Percentiles rank a stretch among this genome's conserved stretches.
Conservation (phyloP, 2,797 vertebrate genomes). For the Rhinogobio ventralis region DNA sequence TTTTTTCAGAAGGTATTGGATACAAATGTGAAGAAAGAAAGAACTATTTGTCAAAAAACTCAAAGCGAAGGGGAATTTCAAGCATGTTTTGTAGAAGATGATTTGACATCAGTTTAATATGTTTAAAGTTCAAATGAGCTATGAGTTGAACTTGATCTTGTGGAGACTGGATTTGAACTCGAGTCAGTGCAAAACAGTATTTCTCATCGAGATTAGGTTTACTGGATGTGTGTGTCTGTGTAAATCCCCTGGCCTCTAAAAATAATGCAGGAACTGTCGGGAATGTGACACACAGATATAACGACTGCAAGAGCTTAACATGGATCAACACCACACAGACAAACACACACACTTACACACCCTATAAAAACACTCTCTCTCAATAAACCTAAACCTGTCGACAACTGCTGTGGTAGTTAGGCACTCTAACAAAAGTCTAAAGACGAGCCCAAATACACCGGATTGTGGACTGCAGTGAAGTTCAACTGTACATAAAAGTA, state of each 20-base stretch:
- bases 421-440: constrained; percentile 25
- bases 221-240: constrained; percentile 50
- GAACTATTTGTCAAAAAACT: not conserved
- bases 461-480: not conserved
- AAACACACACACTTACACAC: constrained; percentile 48
- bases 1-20: constrained; percentile 1
- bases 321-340: constrained; percentile 57
- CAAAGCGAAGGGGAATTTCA: not conserved
- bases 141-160: constrained; percentile 24
- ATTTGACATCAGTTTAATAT: constrained; percentile 16
- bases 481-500: not conserved
- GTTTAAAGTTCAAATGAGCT: constrained; percentile 10
- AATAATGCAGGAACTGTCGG: constrained; percentile 61
- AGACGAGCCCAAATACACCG: not conserved
- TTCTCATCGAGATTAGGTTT: constrained; percentile 28
- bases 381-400: constrained; percentile 45
- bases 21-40: not conserved
- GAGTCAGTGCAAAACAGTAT: constrained; percentile 25
- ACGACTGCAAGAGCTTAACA: constrained; percentile 62
- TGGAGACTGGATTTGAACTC: constrained; percentile 21
- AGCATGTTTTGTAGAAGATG: not conserved
- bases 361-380: constrained; percentile 51
- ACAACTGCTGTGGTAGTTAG: constrained; percentile 34
- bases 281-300: constrained; percentile 65
- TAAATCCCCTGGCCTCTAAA: constrained; percentile 62